A percentile compares a stretch with the other conserved stretches of the same genome.
phyloP scores from a whole-genome alignment of 2,797 vertebrate genomes.

The Manis pentadactyla region DNA sequence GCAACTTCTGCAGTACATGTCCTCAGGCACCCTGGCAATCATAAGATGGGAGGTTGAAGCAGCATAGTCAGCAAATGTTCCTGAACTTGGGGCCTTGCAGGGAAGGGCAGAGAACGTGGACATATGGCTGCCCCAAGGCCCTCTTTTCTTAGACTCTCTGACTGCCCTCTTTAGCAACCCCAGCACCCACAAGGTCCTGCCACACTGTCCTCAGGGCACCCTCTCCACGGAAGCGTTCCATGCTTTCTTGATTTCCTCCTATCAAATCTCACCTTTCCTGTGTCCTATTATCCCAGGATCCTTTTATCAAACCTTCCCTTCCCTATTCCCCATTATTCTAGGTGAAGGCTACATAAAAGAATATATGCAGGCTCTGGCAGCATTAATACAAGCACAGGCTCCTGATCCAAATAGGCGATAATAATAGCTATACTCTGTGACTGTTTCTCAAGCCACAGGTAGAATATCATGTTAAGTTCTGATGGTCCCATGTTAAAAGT shows the following conservation, averaged over 20 bases:
- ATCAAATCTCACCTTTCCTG: background rate
- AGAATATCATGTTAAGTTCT: background rate
- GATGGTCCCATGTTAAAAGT: background rate
- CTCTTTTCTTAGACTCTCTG: background rate
- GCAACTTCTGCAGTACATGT: background rate
- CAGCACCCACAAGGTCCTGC: too few species aligned
- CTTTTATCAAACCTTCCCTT: background rate
- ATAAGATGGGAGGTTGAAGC: background rate
- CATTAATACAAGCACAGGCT: background rate
- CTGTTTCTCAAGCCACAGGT: background rate
- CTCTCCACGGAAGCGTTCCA: background rate
- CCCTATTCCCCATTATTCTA: background rate
- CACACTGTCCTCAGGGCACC: background rate
- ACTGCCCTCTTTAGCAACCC: background rate
- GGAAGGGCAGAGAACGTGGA: background rate
- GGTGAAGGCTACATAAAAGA: background rate
- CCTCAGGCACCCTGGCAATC: background rate
- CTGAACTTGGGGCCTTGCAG: background rate
- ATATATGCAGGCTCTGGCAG: background rate
- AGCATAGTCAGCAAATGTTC: background rate
- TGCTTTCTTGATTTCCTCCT: background rate
- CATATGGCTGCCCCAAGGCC: accelerated
- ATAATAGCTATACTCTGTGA: background rate
- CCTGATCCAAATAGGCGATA: background rate
- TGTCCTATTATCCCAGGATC: background rate